Evolutionary conservation across 2,888 invertebrate species (phyloP).

Genomic region (Dasysyrphus albostriatus): DNA sequence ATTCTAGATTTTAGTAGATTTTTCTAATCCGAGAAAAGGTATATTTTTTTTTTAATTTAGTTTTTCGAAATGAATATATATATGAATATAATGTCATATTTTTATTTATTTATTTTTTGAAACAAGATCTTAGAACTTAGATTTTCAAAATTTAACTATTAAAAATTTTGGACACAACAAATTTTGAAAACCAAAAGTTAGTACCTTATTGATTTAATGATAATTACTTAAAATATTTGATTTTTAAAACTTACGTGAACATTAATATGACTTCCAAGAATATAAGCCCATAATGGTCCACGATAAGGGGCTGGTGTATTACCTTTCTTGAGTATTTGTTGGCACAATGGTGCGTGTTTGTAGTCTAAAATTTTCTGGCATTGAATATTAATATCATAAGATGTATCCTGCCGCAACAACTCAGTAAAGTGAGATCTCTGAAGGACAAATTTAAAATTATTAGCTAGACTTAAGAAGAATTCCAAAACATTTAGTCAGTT

Average conservation of each 20-base stretch:
- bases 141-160: too few relatives aligned
- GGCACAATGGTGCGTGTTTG: slow-evolving; percentile 94
- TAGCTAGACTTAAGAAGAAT: neutral
- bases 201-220: too few relatives aligned
- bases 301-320: slow-evolving; percentile 86
- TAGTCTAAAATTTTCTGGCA: slow-evolving; percentile 91
- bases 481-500: too few relatives aligned
- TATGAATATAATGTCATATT: too few relatives aligned
- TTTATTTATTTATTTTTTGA: too few relatives aligned
- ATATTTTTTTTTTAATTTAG: too few relatives aligned
- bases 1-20: too few relatives aligned
- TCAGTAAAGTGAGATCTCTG: slow-evolving; percentile 81
- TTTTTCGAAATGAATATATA: too few relatives aligned
- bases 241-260: slow-evolving; percentile 85
- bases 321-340: slow-evolving; percentile 92
- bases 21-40: too few relatives aligned
- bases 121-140: too few relatives aligned
- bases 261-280: slow-evolving; percentile 91
- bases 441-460: neutral
- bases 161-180: too few relatives aligned
- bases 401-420: slow-evolving; percentile 79
- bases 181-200: too few relatives aligned
- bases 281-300: slow-evolving; percentile 93
- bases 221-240: neutral
- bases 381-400: slow-evolving; percentile 88